phyloP scores from a whole-genome alignment of 1,140 invertebrate genomes.

The Heliothis subflexa region DNA sequence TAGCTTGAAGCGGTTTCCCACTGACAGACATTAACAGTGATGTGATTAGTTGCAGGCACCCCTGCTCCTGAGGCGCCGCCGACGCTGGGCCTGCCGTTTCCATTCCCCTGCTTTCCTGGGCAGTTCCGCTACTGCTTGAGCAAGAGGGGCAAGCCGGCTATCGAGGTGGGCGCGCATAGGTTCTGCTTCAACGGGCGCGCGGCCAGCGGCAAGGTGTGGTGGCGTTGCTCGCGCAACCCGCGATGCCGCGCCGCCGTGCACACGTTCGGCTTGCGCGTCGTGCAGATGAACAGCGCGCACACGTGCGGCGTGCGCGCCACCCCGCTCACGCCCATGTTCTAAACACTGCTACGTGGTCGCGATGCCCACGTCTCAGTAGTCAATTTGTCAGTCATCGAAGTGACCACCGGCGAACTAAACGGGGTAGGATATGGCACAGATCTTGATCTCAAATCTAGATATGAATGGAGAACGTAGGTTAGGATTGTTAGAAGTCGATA shows the following conservation, averaged over 20 bases:
- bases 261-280: constrained; percentile 79
- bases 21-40: constrained; percentile 8
- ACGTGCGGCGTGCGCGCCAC: constrained; percentile 82
- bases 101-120: constrained; percentile 81
- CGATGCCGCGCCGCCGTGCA: constrained; percentile 81
- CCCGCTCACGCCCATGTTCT: constrained; percentile 81
- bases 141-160: constrained; percentile 81
- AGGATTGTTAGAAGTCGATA: constrained; percentile 11
- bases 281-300: constrained; percentile 82
- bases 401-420: constrained; percentile 68
- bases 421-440: constrained; percentile 70
- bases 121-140: constrained; percentile 83
- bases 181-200: constrained; percentile 83
- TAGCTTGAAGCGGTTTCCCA: background rate
- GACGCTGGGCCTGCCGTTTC: constrained; percentile 77
- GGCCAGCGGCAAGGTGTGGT: constrained; percentile 84
- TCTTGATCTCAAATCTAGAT: constrained; percentile 63
- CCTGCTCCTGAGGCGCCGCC: constrained; percentile 66
- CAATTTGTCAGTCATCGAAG: constrained; percentile 55
- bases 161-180: constrained; percentile 80
- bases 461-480: constrained; percentile 45
- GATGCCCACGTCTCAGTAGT: constrained; percentile 34
- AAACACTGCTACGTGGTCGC: constrained; percentile 30
- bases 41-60: constrained; percentile 75
- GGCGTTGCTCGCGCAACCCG: constrained; percentile 82